Conservation (phyloP, 2,888 invertebrate genomes). For the Heteropelma amictum region DNA sequence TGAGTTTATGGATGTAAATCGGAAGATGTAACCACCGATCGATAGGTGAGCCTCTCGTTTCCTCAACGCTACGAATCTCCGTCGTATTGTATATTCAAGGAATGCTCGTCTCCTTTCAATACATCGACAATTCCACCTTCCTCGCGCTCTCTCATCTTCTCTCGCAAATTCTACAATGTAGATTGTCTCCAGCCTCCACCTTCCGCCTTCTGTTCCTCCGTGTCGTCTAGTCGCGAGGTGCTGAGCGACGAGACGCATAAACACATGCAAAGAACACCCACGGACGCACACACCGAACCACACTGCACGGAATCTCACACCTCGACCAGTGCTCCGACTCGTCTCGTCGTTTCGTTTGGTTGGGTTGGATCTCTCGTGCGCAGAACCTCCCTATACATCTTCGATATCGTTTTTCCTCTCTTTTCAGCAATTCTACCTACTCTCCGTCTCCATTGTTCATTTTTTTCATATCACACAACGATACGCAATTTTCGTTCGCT, state of each 20-base stretch:
- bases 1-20: slow-evolving; percentile 43
- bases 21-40: slow-evolving; percentile 52
- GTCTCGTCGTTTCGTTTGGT: slow-evolving; percentile 35
- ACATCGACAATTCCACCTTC: slow-evolving; percentile 62
- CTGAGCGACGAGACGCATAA: slow-evolving; percentile 5
- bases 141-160: slow-evolving; percentile 62
- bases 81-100: slow-evolving; percentile 54
- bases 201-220: slow-evolving; percentile 63
- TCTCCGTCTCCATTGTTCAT: slow-evolving; percentile 36
- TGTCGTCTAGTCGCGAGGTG: slow-evolving; percentile 40
- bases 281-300: not conserved
- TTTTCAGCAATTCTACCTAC: not conserved
- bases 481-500: not conserved
- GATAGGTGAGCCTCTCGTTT: slow-evolving; percentile 52
- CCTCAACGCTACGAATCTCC: slow-evolving; percentile 49
- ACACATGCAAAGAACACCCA: not conserved
- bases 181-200: slow-evolving; percentile 41
- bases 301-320: slow-evolving; percentile 15
- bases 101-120: slow-evolving; percentile 55
- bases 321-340: slow-evolving; percentile 44
- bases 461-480: slow-evolving; percentile 47
- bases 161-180: slow-evolving; percentile 42
- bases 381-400: slow-evolving; percentile 42
- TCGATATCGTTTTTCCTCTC: slow-evolving; percentile 32
- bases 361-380: slow-evolving; percentile 20